Evolutionary conservation across 35 echinoderm and acorn worm genomes (phyloP).

Genomic region (Anneissia japonica): DNA sequence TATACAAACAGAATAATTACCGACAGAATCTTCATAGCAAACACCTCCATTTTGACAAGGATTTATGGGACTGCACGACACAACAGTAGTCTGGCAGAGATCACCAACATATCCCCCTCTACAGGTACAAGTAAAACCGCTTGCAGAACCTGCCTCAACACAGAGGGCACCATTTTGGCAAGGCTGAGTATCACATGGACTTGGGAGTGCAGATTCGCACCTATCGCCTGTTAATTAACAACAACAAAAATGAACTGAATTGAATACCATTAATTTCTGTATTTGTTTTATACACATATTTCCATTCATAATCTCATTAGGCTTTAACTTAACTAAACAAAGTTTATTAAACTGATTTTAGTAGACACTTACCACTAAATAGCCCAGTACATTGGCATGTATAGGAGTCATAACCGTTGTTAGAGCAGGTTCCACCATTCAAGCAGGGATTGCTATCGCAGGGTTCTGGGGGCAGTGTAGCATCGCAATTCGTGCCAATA

Average conservation of each 20-base stretch:
- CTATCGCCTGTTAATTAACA: too few species aligned
- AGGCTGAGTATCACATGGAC: conserved; percentile 34
- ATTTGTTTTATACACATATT: too few species aligned
- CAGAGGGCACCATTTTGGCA: conserved; percentile 29
- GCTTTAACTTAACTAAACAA: too few species aligned
- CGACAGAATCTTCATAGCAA: conserved; percentile 65
- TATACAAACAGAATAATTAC: conserved; percentile 15
- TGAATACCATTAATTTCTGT: too few species aligned
- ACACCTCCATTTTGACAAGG: conserved; percentile 58
- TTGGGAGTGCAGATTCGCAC: conserved; percentile 45
- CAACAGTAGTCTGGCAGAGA: conserved; percentile 20
- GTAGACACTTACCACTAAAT: conserved; percentile 54
- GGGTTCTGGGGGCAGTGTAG: conserved; percentile 40
- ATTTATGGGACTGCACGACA: conserved; percentile 53
- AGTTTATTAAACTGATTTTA: too few species aligned
- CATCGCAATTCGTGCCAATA: conserved; percentile 55
- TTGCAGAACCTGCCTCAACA: not conserved
- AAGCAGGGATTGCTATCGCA: conserved; percentile 71
- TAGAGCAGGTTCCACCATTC: conserved; percentile 44
- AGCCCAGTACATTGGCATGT: conserved; percentile 43
- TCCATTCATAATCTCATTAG: too few species aligned
- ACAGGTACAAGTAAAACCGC: conserved; percentile 36
- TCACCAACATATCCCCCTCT: conserved; percentile 44
- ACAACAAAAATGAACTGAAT: too few species aligned
- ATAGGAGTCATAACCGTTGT: conserved; percentile 42